Base-by-base conservation (phyloP, 2,113 vertebrate species). In the Tragelaphus scriptus region DNA sequence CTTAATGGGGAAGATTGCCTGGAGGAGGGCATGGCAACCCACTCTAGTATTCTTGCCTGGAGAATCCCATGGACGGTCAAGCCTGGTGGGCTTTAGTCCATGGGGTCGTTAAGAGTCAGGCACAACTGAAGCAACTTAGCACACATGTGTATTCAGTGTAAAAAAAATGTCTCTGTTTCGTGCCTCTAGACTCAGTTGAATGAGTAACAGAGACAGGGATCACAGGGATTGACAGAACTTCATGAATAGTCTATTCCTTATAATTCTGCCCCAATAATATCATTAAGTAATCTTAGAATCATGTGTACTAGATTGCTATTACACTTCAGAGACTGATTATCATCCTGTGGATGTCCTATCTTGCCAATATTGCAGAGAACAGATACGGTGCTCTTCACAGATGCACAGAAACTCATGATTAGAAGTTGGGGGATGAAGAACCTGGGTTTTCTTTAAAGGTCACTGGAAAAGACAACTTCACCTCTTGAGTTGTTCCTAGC, bases 321-420 rank as follows among this genome's bases (percentile, higher is more conserved):
- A 3, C 0, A 25, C 16, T 7, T 80, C 21, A n/a, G 0, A 30
- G 14, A n/a, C 25, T 75, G 36, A 0, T 75, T 7, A 51, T 44
- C 30, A 23, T 23, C 1, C 56, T 44, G 12, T 28, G 23, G 6
- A 9, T 28, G 51, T 51, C 7, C 9, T 65, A 36, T 36, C 65
- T 14, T 58, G 15, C 0, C 12, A 11, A 55, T 6, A 40, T 1
- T 44, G 4, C 26, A 11, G 32, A 26, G 53, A 55, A n/a, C 36
- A 75, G n/a, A 49, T 44, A 8, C 3, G 9, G 2, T 32, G 30
- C 8, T 86, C 4, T 19, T 47, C 30, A 26, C 49, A 90, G 7
- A 23, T 47, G 1, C 11, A 47, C 3, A 84, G 71, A 25, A 68
- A 16, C 2, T 47, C 5, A 65, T 3, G 14, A 4, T 19, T 65